Conservation (phyloP, 2,888 invertebrate species). For the Ramazzottius varieornatus region DNA sequence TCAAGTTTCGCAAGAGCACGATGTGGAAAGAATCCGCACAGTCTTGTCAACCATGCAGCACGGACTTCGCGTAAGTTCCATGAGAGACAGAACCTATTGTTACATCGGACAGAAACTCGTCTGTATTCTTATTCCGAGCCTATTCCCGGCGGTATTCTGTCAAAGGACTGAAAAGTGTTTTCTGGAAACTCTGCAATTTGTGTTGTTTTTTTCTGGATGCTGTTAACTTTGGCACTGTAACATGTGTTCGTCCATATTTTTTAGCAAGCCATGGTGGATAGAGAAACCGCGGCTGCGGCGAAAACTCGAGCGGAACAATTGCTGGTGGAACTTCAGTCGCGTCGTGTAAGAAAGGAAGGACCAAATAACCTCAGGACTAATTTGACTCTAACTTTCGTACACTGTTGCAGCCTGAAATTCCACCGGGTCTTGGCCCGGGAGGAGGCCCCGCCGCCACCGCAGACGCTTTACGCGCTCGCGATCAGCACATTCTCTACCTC, state of each 20-base stretch:
- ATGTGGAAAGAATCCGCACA: neutral
- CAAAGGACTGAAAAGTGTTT: too few species aligned
- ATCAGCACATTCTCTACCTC: neutral
- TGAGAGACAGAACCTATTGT: too few species aligned
- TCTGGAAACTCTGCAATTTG: too few species aligned
- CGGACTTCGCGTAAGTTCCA: neutral
- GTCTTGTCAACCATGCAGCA: neutral
- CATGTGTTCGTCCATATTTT: neutral
- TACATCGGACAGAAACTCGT: too few species aligned
- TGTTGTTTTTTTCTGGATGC: too few species aligned
- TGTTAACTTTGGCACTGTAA: neutral
- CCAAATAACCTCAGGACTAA: neutral
- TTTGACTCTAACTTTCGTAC: neutral
- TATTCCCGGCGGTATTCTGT: too few species aligned
- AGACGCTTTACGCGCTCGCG: neutral
- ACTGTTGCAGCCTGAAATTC: neutral
- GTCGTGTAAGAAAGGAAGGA: neutral
- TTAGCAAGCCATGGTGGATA: neutral
- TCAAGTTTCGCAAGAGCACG: neutral
- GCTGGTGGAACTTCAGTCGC: neutral
- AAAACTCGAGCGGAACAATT: neutral
- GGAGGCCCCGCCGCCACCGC: neutral
- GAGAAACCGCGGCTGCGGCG: neutral
- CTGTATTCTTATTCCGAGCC: too few species aligned
- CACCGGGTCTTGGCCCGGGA: neutral